phyloP scores from a whole-genome alignment of 2,113 vertebrate species.

The rabbit (Oryctolagus cuniculus) region mOryCun1.1 NC_091432.1:134073501-134074000 shows the following conservation, averaged over 20 bases:
- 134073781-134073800: constrained; percentile 62
- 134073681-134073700: constrained; percentile 23
- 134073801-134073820: constrained; percentile 16
- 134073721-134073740: not conserved
- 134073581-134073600: too few species aligned
- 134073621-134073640: constrained; percentile 80
- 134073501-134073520: too few species aligned
- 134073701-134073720: not conserved
- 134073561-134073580: too few species aligned
- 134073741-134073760: not conserved
- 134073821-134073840: not conserved
- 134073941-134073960: constrained; percentile 17
- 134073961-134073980: constrained; percentile 25
- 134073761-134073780: not conserved
- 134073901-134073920: not conserved
- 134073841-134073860: constrained; percentile 62
- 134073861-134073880: not conserved
- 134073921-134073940: constrained; percentile 29
- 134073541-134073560: too few species aligned
- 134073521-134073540: too few species aligned
- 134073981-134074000: too few species aligned
- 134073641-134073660: constrained; percentile 68
- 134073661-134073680: constrained; percentile 46
- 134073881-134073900: not conserved
- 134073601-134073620: constrained; percentile 51